Evolutionary conservation across 2,888 invertebrate species (phyloP).

Genomic region (Spicauda simplicius): DNA sequence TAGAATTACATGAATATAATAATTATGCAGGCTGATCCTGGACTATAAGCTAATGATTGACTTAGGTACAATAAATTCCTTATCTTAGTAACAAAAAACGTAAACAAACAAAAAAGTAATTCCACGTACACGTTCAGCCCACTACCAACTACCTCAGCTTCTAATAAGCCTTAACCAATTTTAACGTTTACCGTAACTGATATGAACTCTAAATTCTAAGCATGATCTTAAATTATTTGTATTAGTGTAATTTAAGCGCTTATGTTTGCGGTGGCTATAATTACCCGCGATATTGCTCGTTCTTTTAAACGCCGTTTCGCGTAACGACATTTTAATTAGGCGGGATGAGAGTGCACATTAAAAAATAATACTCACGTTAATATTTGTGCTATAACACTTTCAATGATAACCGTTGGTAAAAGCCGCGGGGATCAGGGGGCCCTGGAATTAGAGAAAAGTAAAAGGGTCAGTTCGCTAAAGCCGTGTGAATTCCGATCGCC

Average conservation of each 20-base stretch:
- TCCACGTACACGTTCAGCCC: background rate
- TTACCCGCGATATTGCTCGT: constrained; percentile 53
- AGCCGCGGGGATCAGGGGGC: constrained; percentile 98
- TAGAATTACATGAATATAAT: too few relatives aligned
- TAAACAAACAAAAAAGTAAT: background rate
- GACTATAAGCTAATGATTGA: background rate
- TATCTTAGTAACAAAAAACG: background rate
- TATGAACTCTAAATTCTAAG: constrained; percentile 21
- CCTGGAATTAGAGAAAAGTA: constrained; percentile 87
- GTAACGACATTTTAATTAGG: constrained; percentile 73
- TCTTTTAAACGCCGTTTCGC: constrained; percentile 59
- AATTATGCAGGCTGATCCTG: too few relatives aligned
- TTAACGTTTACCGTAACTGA: constrained; percentile 16
- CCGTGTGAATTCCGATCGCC: constrained; percentile 26
- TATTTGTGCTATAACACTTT: constrained; percentile 86
- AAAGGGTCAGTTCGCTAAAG: constrained; percentile 34
- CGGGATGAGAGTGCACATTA: constrained; percentile 57
- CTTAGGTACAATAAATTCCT: background rate
- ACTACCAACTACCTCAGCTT: constrained; percentile 5
- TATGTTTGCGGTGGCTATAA: constrained; percentile 59
- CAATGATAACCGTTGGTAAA: constrained; percentile 99
- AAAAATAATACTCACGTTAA: constrained; percentile 80
- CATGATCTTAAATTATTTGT: constrained; percentile 57
- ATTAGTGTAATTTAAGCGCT: constrained; percentile 56
- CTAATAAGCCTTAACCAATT: constrained; percentile 22